A percentile compares a stretch with the other conserved stretches of the same genome.
phyloP scores from a whole-genome alignment of 2,113 vertebrate genomes.

The Pteropus alecto region DNA sequence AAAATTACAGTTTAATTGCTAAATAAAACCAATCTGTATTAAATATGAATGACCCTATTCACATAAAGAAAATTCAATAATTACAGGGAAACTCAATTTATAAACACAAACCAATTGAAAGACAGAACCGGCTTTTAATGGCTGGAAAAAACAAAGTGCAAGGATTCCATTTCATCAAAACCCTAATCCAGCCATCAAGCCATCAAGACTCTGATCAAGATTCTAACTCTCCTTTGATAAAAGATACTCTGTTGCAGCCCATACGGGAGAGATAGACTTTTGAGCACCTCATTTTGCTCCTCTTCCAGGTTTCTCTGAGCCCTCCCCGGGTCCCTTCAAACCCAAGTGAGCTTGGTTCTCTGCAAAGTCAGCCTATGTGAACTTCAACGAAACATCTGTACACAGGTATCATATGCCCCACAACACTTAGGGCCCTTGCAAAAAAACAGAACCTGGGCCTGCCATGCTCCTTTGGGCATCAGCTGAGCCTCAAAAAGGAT shows the following conservation, averaged over 20 bases:
- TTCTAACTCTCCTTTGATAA: not conserved
- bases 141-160: not conserved
- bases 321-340: not conserved
- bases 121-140: not conserved
- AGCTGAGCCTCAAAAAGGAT: not conserved
- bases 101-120: not conserved
- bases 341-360: not conserved
- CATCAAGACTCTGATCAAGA: not conserved
- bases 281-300: not conserved
- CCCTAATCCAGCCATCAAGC: not conserved
- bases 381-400: not conserved
- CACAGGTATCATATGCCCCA: too few species aligned
- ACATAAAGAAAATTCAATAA: not conserved
- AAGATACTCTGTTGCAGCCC: not conserved
- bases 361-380: not conserved
- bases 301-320: not conserved
- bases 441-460: not conserved
- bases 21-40: not conserved
- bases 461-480: not conserved
- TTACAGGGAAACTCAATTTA: not conserved
- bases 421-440: not conserved
- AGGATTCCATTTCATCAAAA: not conserved
- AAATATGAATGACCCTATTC: not conserved
- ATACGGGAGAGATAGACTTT: rapidly evolving
- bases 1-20: not conserved